Base-by-base conservation (phyloP, 2,113 vertebrate species). In the Sturnus vulgaris region DNA sequence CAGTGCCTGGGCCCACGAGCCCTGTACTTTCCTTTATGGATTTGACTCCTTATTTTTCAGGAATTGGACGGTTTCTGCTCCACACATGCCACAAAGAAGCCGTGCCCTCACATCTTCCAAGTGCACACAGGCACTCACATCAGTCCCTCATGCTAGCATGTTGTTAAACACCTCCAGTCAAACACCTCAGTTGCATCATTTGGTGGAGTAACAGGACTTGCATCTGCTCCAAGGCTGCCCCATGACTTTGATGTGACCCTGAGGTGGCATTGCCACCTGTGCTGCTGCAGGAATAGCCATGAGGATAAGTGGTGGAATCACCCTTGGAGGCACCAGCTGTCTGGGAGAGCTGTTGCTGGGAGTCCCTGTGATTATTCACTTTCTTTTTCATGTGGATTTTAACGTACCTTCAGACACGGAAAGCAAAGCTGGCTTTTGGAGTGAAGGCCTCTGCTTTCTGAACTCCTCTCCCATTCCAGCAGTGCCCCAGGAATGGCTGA, bases 141-240 rank as follows among this genome's bases (percentile, higher is more conserved):
- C 50, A 4, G 40, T 28, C 14, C 49, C 49, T 47, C 11, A 11
- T 2, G 3, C 53, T 6, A 2, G n/a, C 14, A 23, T 0, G 0
- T 30, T 60, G 68, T 64, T 53, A 30, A 90, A 76, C 55, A 28
- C 76, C 59, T 77, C 2, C 15, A 69, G 49, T 55, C 53, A 53
- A 78, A 81, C 39, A 33, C 66, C 70, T 63, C 5, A 9, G 1
- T 10, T 66, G 35, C 52, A 24, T 55, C 25, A 17, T n/a, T 55
- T 49, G 39, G 9, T 53, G 75, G 22, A 64, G 40, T 15, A 60
- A 42, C 63, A 22, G 42, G n/a, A 65, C 59, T 76, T 28, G n/a
- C 13, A 24, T 15, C 37, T 72, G 57, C 78, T 31, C 15, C 33
- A 5, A 8, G 21, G 33, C 47, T 27, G 27, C 60, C 47, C 39